Evolutionary conservation across 2,113 vertebrate genomes (phyloP).

Genomic region (Catharus fuscescens): DNA sequence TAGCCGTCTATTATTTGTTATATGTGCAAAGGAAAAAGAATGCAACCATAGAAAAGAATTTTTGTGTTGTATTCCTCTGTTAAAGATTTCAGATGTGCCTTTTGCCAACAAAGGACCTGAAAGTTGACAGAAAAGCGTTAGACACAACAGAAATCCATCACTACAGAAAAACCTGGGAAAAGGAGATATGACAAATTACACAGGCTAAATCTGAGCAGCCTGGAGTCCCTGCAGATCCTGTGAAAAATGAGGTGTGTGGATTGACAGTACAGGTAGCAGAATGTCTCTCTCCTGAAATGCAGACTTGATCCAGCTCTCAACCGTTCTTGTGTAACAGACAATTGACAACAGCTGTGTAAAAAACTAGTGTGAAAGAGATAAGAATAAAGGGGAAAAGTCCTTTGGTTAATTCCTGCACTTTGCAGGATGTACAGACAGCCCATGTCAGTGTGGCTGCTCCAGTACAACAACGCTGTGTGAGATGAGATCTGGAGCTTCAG

Average conservation of each 20-base stretch:
- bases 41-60: neutral
- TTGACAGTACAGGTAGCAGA: slow-evolving; percentile 7
- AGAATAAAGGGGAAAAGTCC: neutral
- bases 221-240: neutral
- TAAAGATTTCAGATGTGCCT: slow-evolving; percentile 24
- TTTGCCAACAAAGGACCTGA: slow-evolving; percentile 14
- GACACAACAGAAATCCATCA: neutral
- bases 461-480: rapidly evolving
- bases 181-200: slow-evolving; percentile 50
- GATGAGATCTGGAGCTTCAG: neutral
- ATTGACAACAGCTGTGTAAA: neutral
- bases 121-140: neutral
- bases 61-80: neutral
- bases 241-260: neutral
- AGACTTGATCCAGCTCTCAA: neutral
- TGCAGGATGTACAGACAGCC: neutral
- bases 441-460: neutral
- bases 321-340: neutral
- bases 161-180: slow-evolving; percentile 36
- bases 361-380: neutral
- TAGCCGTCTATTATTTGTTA: neutral
- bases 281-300: neutral
- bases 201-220: neutral
- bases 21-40: neutral
- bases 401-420: neutral